Percentiles rank a stretch among this genome's conserved stretches.
phyloP scores from a whole-genome alignment of 2,113 vertebrate genomes.

The Promerops cafer region DNA sequence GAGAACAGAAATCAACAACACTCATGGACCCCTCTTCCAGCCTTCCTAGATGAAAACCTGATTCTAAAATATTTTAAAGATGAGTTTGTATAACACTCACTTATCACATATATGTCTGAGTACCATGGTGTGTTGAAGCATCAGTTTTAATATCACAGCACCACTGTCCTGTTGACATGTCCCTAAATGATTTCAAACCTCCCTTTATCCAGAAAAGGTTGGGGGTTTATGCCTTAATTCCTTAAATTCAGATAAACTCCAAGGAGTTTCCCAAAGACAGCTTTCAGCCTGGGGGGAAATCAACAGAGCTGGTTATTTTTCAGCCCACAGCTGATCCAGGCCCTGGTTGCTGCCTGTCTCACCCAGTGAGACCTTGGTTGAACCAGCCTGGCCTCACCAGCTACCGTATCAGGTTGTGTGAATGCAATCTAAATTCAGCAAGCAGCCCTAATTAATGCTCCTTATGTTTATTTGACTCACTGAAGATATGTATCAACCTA shows the following conservation, averaged over 20 bases:
- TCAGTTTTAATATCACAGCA: neutral
- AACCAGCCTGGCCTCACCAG: constrained; percentile 1
- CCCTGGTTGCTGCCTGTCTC: neutral
- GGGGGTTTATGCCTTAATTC: neutral
- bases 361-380: neutral
- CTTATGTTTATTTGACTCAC: constrained; percentile 33
- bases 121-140: neutral
- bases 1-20: neutral
- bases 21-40: neutral
- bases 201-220: neutral
- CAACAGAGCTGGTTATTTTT: neutral
- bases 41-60: neutral
- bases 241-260: neutral
- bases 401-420: neutral
- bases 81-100: neutral
- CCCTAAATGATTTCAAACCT: neutral
- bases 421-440: constrained; percentile 43
- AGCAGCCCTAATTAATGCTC: constrained; percentile 7
- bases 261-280: neutral
- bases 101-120: neutral
- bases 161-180: neutral
- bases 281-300: neutral
- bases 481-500: neutral
- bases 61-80: neutral
- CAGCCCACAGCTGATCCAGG: neutral